phyloP scores from a whole-genome alignment of 2,888 invertebrate genomes.

The Mesodorylaimus sp. region DNA sequence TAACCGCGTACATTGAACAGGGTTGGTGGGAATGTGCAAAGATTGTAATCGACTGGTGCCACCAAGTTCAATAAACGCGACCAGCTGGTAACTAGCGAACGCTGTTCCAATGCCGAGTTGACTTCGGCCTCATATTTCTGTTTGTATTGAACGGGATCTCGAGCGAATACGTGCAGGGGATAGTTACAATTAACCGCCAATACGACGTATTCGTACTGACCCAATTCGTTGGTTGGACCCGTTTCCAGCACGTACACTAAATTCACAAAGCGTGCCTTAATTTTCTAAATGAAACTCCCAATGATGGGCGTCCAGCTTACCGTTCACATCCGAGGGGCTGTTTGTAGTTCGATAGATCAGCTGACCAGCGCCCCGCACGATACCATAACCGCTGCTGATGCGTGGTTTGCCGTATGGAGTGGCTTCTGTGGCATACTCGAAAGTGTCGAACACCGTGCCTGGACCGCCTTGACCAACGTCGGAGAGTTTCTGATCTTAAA shows the following conservation, averaged over 20 bases:
- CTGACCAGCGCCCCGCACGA: conserved; percentile 26
- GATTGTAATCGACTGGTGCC: conserved; percentile 26
- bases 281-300: no score
- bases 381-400: conserved; percentile 28
- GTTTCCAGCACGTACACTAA: conserved; percentile 21
- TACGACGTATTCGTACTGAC: conserved; percentile 27
- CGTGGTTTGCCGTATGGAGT: conserved; percentile 27
- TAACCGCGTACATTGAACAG: conserved; percentile 18
- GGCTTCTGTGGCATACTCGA: conserved; percentile 30
- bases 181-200: conserved; percentile 30
- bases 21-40: conserved; percentile 28
- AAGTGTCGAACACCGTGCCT: conserved; percentile 27
- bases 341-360: conserved; percentile 28
- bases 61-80: conserved; percentile 26
- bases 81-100: conserved; percentile 26
- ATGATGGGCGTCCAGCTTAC: conserved; percentile 14
- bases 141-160: conserved; percentile 27
- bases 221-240: conserved; percentile 22
- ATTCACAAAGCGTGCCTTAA: background rate
- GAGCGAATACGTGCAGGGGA: conserved; percentile 28
- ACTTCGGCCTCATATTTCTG: conserved; percentile 15
- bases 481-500: conserved; percentile 22
- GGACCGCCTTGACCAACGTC: conserved; percentile 23
- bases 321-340: conserved; percentile 26
- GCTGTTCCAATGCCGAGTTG: conserved; percentile 19